A percentile compares a stretch with the other conserved stretches of the same genome.
These are phyloP conservation scores for Papilio polytes DNA, from an alignment of 1,140 invertebrate species.

Conservation along the genomic window DNA sequence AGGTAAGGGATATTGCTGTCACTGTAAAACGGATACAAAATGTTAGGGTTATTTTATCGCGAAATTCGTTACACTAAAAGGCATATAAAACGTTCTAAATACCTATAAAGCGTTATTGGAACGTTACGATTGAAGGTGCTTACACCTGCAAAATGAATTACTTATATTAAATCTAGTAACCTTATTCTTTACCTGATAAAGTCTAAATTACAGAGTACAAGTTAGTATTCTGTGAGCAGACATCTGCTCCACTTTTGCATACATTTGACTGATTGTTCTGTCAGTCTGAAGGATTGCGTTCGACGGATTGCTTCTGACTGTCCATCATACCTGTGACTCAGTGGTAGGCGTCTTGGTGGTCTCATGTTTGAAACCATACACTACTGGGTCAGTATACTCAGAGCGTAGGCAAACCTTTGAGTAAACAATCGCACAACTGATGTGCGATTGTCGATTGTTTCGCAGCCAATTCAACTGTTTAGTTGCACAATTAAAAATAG, in stretches of 20 bases:
- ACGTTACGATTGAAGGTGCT: constrained; percentile 28
- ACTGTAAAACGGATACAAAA: background rate
- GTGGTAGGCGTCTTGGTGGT: constrained; percentile 4
- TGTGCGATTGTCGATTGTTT: no score
- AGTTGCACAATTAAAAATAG: no score
- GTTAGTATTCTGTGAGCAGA: background rate
- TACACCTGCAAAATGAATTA: constrained; percentile 11
- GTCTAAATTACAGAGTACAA: constrained; percentile 38
- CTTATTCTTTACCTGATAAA: background rate
- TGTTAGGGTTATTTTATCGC: constrained; percentile 20
- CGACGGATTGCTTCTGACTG: constrained; percentile 43
- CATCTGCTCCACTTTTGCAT: constrained; percentile 26
- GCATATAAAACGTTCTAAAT: background rate
- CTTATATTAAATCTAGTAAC: no score
- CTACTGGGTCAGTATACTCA: background rate
- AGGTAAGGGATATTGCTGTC: background rate
- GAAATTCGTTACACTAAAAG: constrained; percentile 9
- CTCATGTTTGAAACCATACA: background rate
- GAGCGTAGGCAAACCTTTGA: background rate
- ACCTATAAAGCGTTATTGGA: background rate
- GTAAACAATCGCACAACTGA: no score
- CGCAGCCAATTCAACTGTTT: no score
- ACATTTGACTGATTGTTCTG: constrained; percentile 72
- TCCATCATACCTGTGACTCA: background rate
- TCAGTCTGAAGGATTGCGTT: constrained; percentile 43